Evolutionary conservation across 2,113 vertebrate species (phyloP), one percentile per base, ranked within the genome.

Genomic region (Phocoena sinus): DNA sequence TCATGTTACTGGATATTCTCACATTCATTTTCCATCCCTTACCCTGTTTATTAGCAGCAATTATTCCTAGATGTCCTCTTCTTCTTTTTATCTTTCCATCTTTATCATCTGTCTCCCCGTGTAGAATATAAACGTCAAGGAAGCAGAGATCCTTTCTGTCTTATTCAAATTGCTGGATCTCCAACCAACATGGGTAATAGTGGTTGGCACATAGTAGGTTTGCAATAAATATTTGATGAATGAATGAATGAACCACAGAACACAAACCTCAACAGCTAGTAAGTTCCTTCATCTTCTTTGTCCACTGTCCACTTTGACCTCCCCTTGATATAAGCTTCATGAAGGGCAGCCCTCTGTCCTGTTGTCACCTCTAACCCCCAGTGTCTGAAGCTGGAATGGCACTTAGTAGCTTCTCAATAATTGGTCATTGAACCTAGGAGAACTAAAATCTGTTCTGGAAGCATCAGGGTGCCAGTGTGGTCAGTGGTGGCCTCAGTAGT

Each of bases 401-500:
- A 21, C 10, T 67, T 33, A 62, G 31, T 17, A 25, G 6, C 0
- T 15, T 20, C 31, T 83, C n/a, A 62, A 1, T 33, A 47, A 89
- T 31, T 44, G n/a, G 31, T 85, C 62, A 18, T 20, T 68, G 60
- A 67, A 68, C 38, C 23, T 2, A 36, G 38, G 10, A 76, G 28
- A 84, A 31, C 20, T 47, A 2, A 85, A n/a, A 74, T 83, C 25
- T 65, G 10, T 41, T 68, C n/a, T 23, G n/a, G 17, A 87, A 38
- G 71, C 9, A 41, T 60, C 62, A 10, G n/a, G 44, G 10, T 25
- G 6, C 58, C 60, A 10, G 14, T 31, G 70, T 12, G 28, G 10
- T 94, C 62, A 28, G 0, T 4, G 4, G 18, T 4, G 31, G 8
- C 6, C 4, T 4, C 17, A 3, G 15, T 1, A 15, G 3, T 18